Conservation (phyloP, 2,888 invertebrate genomes). For the Meganola albula region DNA sequence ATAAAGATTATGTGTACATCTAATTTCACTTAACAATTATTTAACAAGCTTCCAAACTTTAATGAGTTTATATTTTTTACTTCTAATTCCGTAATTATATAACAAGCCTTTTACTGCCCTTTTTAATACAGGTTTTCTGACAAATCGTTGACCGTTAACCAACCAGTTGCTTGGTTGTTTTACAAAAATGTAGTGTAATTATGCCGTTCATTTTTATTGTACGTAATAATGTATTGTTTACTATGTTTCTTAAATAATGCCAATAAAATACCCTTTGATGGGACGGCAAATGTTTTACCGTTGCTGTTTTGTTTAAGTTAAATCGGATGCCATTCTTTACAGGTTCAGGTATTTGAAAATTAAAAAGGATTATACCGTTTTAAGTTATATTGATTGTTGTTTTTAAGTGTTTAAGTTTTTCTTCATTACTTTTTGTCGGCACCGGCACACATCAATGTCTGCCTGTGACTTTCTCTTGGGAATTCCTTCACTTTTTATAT, state of each 20-base stretch:
- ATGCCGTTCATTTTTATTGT: slow-evolving; percentile 23
- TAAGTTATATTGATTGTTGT: too few species aligned
- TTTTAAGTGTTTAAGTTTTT: too few species aligned
- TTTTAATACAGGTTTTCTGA: slow-evolving; percentile 15
- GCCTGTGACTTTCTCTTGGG: too few species aligned
- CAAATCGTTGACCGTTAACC: slow-evolving; percentile 11
- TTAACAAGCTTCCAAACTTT: slow-evolving; percentile 44
- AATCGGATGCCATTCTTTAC: too few species aligned
- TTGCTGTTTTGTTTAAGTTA: slow-evolving; percentile 5
- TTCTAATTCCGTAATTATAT: slow-evolving; percentile 31
- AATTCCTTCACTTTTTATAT: too few species aligned
- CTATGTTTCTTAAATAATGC: slow-evolving; percentile 9
- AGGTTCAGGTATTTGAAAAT: too few species aligned
- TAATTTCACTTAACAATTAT: slow-evolving; percentile 46
- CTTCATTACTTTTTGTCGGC: too few species aligned
- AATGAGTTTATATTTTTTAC: slow-evolving; percentile 38
- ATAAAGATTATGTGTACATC: slow-evolving; percentile 57
- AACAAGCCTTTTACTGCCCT: slow-evolving; percentile 21
- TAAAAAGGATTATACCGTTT: too few species aligned
- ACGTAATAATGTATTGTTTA: slow-evolving; percentile 23
- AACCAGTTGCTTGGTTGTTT: slow-evolving; percentile 9
- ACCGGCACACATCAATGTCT: too few species aligned
- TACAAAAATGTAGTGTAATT: slow-evolving; percentile 22
- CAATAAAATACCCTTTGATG: slow-evolving; percentile 20
- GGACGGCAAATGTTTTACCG: slow-evolving; percentile 14